Evolutionary conservation across 2,888 invertebrate genomes (phyloP), one percentile per base, ranked within the genome.

Genomic region (Pachliopta kotzebuea): DNA sequence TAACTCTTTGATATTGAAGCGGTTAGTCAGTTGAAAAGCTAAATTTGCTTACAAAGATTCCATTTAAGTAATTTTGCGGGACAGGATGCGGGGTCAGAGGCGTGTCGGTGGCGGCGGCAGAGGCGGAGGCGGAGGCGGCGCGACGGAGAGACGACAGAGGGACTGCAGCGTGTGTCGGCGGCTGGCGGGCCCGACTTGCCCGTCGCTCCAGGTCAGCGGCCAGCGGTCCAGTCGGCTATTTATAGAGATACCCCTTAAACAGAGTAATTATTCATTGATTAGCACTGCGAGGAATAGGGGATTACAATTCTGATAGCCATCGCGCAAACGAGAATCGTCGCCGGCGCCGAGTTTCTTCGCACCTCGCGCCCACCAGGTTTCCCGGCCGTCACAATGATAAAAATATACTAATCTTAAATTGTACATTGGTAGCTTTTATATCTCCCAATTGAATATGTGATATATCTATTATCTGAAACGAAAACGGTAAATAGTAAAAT

Each of bases 211-310:
- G 90, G 90, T 90, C 91, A 91, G 89, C 91, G 91, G 89, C 90
- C 91, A 91, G 89, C 91, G 91, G 89, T 90, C 91, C 90, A 90
- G 87, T 88, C 82, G 80, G 87, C 90, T 91, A 91, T 91, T 90
- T 90, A 90, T 91, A 91, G 90, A 91, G 85, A 86, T 90, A 87
- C 88, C 88, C 90, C 91, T 91, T 90, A 90, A 91, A 90, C 90
- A 91, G 90, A 91, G 90, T 91, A 91, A 91, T 91, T 91, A 91
- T 91, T 91, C 90, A 91, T 90, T 91, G 90, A 91, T 91, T 91
- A 91, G 90, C 88, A 88, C 89, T 87, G 88, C 89, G 84, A 88
- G 90, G 90, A 90, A 90, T 91, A 90, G 88, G 83, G 90, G 88
- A 90, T 90, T 90, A 89, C 90, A 87, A 88, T 88, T 84, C 86